Evolutionary conservation across 2,888 invertebrate species (phyloP).

Genomic region (Caenorhabditis becei): DNA sequence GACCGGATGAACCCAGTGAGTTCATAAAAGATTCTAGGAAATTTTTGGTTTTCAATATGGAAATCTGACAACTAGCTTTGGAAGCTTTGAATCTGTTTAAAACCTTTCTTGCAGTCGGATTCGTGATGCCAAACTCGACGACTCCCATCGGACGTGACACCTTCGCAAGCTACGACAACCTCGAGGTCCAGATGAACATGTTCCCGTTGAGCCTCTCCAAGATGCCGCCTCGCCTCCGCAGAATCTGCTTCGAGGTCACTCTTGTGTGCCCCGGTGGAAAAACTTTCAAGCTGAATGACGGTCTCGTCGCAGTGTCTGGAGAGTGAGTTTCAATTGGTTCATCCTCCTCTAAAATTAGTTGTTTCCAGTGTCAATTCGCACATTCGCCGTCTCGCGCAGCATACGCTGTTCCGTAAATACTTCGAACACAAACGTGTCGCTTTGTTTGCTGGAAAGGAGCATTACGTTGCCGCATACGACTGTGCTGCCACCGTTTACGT

Average conservation of each 20-base stretch:
- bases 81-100: background rate
- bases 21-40: background rate
- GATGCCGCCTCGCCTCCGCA: conserved; percentile 19
- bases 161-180: background rate
- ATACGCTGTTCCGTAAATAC: conserved; percentile 27
- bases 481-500: conserved; percentile 10
- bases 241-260: conserved; percentile 15
- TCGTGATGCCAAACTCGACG: conserved; percentile 5
- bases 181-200: conserved; percentile 44
- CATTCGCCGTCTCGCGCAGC: conserved; percentile 30
- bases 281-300: conserved; percentile 24
- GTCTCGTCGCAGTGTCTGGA: conserved; percentile 18
- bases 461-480: conserved; percentile 19
- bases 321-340: conserved; percentile 16
- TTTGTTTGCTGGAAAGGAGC: background rate
- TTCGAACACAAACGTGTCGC: background rate
- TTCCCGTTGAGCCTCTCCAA: conserved; percentile 6
- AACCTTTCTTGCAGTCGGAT: background rate
- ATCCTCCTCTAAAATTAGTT: no score
- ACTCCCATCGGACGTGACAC: conserved; percentile 16
- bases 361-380: conserved; percentile 40
- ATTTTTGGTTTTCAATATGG: no score
- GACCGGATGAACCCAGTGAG: background rate
- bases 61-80: no score
- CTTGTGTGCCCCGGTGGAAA: conserved; percentile 12